Conservation (phyloP, 2,797 vertebrate species). For the Thalassophryne amazonica region DNA sequence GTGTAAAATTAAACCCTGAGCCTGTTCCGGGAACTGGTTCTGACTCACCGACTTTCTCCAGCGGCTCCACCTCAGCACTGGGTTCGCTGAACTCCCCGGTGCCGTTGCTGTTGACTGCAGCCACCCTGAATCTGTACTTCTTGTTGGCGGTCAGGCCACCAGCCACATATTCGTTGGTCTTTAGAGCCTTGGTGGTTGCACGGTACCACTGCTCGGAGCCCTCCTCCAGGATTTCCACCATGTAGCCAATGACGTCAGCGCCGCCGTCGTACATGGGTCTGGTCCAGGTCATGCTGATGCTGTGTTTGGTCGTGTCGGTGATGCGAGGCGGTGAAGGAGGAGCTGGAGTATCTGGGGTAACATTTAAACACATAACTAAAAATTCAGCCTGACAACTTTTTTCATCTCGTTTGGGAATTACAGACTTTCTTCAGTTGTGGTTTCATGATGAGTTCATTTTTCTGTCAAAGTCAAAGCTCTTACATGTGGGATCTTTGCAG, state of each 20-base stretch:
- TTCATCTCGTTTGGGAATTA: too few relatives aligned
- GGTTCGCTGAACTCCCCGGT: conserved; percentile 94
- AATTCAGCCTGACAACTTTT: too few relatives aligned
- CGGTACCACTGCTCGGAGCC: conserved; percentile 92
- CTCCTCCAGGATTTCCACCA: conserved; percentile 95
- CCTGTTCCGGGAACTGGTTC: too few relatives aligned
- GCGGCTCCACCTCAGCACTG: conserved; percentile 84
- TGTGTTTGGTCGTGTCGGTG: conserved; percentile 92
- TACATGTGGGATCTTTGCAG: conserved; percentile 96
- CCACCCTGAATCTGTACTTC: conserved; percentile 94
- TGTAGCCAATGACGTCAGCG: conserved; percentile 88
- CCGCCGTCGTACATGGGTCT: conserved; percentile 96
- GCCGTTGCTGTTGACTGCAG: conserved; percentile 90
- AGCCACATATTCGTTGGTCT: conserved; percentile 85
- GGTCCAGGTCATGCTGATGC: conserved; percentile 95
- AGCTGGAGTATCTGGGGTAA: conserved; percentile 88
- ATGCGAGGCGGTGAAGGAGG: conserved; percentile 91
- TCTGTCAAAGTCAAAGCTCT: conserved; percentile 74
- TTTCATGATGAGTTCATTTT: too few relatives aligned
- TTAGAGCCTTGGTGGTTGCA: conserved; percentile 85
- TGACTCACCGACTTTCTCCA: conserved; percentile 90
- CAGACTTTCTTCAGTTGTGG: too few relatives aligned
- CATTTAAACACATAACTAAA: not conserved
- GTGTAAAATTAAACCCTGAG: too few relatives aligned
- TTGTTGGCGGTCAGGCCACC: conserved; percentile 85